Conservation (phyloP, 2,888 invertebrate species). For the Cynaeus angustus region DNA sequence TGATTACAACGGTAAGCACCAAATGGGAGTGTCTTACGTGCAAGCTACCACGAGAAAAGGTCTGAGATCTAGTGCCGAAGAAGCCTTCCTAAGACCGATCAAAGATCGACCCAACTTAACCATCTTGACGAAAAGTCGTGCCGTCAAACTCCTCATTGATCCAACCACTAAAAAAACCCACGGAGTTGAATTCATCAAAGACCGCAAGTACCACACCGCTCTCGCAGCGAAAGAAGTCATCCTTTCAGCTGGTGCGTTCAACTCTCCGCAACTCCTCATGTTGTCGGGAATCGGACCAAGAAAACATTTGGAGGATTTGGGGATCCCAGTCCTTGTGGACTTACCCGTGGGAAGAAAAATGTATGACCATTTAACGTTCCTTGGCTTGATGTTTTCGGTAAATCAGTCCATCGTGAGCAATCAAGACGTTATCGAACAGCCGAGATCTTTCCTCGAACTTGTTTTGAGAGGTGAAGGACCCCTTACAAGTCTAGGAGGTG, state of each 20-base stretch:
- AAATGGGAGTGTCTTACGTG: conserved; percentile 68
- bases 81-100: conserved; percentile 75
- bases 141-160: conserved; percentile 75
- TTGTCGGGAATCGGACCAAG: conserved; percentile 78
- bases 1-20: conserved; percentile 69
- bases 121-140: conserved; percentile 74
- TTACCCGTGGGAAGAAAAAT: conserved; percentile 79
- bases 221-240: conserved; percentile 74
- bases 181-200: conserved; percentile 70
- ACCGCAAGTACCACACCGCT: conserved; percentile 59
- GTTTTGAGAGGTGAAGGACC: conserved; percentile 71
- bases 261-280: background rate
- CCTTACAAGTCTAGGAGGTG: conserved; percentile 75
- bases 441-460: no score
- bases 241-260: conserved; percentile 76
- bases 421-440: no score
- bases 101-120: conserved; percentile 76
- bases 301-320: conserved; percentile 74
- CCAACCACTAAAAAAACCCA: conserved; percentile 68
- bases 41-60: conserved; percentile 73
- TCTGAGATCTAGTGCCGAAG: conserved; percentile 74
- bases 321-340: conserved; percentile 76
- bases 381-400: conserved; percentile 71
- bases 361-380: conserved; percentile 79
- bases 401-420: no score